phyloP scores from a whole-genome alignment of 2,888 invertebrate species.

The Sialis fuliginosa region DNA sequence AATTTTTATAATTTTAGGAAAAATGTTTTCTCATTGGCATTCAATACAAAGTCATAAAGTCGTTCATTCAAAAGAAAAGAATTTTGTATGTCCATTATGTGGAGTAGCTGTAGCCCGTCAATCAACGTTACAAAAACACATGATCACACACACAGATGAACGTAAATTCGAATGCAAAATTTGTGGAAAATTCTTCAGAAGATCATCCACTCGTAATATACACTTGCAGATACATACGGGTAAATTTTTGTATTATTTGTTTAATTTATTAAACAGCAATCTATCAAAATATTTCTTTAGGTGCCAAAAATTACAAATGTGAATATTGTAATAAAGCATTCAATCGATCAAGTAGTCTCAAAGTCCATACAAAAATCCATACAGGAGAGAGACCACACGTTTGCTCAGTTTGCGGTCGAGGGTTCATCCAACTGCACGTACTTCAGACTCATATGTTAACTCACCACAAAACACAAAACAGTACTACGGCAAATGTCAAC shows the following conservation, averaged over 20 bases:
- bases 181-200: not conserved
- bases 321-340: constrained; percentile 6
- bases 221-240: constrained; percentile 1
- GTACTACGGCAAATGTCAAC: too few species aligned
- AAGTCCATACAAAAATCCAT: constrained; percentile 7
- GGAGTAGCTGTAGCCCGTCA: not conserved
- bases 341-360: constrained; percentile 7
- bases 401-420: constrained; percentile 7
- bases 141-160: not conserved
- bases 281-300: not conserved
- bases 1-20: not conserved
- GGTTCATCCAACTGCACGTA: constrained; percentile 7
- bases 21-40: not conserved
- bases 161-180: constrained; percentile 1
- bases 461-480: constrained; percentile 1
- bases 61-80: not conserved
- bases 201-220: not conserved
- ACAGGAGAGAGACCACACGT: constrained; percentile 7
- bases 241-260: not conserved
- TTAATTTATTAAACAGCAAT: too few species aligned
- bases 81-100: not conserved
- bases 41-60: constrained; percentile 1
- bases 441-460: constrained; percentile 7
- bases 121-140: not conserved
- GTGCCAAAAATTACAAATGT: constrained; percentile 6